Conservation (phyloP, 2,797 vertebrate species). For the Champsocephalus gunnari region DNA sequence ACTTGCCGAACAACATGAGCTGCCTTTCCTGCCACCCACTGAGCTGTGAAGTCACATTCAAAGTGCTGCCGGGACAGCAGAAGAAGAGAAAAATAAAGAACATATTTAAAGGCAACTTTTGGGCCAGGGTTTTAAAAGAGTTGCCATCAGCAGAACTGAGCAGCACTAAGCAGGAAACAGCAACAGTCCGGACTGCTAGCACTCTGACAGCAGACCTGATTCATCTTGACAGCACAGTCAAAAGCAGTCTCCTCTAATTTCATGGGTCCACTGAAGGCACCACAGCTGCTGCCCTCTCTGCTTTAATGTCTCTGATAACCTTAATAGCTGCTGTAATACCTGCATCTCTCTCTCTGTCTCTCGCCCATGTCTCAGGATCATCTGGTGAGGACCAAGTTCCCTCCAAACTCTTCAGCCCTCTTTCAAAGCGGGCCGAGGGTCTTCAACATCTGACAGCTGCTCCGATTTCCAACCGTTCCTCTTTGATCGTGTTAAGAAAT, state of each 20-base stretch:
- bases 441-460: slow-evolving; percentile 88
- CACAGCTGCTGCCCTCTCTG: slow-evolving; percentile 23
- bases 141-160: slow-evolving; percentile 52
- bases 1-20: slow-evolving; percentile 50
- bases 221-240: slow-evolving; percentile 46
- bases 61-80: slow-evolving; percentile 32
- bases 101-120: neutral
- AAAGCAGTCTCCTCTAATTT: slow-evolving; percentile 64
- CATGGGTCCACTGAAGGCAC: slow-evolving; percentile 29
- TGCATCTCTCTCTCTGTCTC: neutral
- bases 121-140: slow-evolving; percentile 19
- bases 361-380: slow-evolving; percentile 83
- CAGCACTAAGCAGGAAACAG: slow-evolving; percentile 28
- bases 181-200: slow-evolving; percentile 22
- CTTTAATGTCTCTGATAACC: slow-evolving; percentile 30
- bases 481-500: slow-evolving; percentile 38
- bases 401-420: slow-evolving; percentile 93
- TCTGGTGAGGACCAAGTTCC: slow-evolving; percentile 89
- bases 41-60: slow-evolving; percentile 25
- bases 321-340: slow-evolving; percentile 1
- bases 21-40: slow-evolving; percentile 46
- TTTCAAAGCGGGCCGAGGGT: slow-evolving; percentile 91
- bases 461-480: slow-evolving; percentile 42
- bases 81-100: neutral
- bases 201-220: slow-evolving; percentile 63